Percentiles rank a stretch among this genome's conserved stretches.
phyloP scores from a whole-genome alignment of 2,797 vertebrate genomes.

The Ceyx erithaca region DNA sequence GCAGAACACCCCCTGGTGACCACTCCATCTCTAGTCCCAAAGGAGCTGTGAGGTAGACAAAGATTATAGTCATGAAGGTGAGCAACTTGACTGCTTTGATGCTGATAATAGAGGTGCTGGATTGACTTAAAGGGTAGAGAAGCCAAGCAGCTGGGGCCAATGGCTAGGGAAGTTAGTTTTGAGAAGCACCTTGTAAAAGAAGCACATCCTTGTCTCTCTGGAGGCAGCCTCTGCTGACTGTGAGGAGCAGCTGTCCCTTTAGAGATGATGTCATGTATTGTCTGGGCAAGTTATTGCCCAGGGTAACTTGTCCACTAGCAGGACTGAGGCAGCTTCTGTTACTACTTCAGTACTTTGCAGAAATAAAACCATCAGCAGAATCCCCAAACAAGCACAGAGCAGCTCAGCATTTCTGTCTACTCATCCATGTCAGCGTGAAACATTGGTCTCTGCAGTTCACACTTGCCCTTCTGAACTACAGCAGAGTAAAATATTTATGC shows the following conservation, averaged over 20 bases:
- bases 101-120: not conserved
- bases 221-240: not conserved
- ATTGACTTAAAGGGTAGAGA: not conserved
- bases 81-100: not conserved
- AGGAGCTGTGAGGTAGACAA: not conserved
- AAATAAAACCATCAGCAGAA: slow-evolving; percentile 64
- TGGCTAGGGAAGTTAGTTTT: not conserved
- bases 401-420: slow-evolving; percentile 55
- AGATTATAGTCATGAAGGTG: not conserved
- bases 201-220: not conserved
- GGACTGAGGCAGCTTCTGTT: slow-evolving; percentile 27
- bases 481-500: slow-evolving; percentile 49
- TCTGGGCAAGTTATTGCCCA: not conserved
- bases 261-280: not conserved
- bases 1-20: not conserved
- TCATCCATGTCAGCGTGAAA: slow-evolving; percentile 67
- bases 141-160: not conserved
- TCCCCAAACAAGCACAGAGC: slow-evolving; percentile 30
- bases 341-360: slow-evolving; percentile 32
- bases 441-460: slow-evolving; percentile 36
- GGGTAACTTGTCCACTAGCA: not conserved
- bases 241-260: not conserved
- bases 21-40: not conserved
- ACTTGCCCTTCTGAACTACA: slow-evolving; percentile 52
- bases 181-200: not conserved